phyloP scores from a whole-genome alignment of 1,140 invertebrate genomes.

The Drepana arcuata region DNA sequence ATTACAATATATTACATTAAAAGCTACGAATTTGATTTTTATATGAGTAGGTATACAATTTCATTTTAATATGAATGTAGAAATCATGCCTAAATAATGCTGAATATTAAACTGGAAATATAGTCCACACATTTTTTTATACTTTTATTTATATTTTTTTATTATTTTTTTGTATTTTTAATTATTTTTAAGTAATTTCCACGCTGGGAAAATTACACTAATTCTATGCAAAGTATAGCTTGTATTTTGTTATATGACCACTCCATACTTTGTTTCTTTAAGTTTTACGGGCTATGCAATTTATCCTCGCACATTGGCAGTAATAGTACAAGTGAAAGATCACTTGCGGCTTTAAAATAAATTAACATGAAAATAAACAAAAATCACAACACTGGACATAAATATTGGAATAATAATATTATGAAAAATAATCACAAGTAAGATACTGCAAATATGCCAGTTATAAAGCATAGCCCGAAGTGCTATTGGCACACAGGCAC shows the following conservation, averaged over 20 bases:
- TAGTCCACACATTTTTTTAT: constrained; percentile 61
- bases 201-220: constrained; percentile 85
- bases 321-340: constrained; percentile 35
- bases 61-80: constrained; percentile 61
- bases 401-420: constrained; percentile 3
- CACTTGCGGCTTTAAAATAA: constrained; percentile 13
- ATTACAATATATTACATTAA: constrained; percentile 60
- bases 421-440: constrained; percentile 34
- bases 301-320: constrained; percentile 68
- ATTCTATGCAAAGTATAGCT: constrained; percentile 93
- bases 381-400: not conserved
- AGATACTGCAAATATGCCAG: constrained; percentile 65
- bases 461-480: constrained; percentile 69
- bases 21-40: constrained; percentile 53
- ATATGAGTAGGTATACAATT: constrained; percentile 53
- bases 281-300: constrained; percentile 67
- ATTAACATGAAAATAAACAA: constrained; percentile 3
- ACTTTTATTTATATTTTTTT: constrained; percentile 43
- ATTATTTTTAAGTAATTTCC: constrained; percentile 69
- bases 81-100: constrained; percentile 66
- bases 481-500: constrained; percentile 36
- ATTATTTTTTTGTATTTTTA: constrained; percentile 45
- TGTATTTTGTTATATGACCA: constrained; percentile 74
- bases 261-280: constrained; percentile 68
- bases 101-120: constrained; percentile 71